Evolutionary conservation across 2,888 invertebrate species (phyloP), one percentile per base, ranked within the genome.

Genomic region (Capitulum mitella): DNA sequence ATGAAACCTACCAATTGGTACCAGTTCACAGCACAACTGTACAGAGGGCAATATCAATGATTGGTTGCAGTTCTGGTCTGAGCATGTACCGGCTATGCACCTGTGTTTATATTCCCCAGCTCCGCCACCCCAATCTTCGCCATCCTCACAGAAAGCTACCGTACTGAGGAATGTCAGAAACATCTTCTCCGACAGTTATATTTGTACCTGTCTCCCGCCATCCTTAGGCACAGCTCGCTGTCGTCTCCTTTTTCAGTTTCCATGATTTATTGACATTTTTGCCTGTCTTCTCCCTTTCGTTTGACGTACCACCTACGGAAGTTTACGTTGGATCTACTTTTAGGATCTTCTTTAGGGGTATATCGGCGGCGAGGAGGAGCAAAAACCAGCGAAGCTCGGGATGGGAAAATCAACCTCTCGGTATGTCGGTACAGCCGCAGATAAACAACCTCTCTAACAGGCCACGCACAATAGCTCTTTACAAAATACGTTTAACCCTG

Each of bases 251-350:
- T 61, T 32, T 61, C 61, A 61, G 14, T 61, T 16, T 32, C 61
- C 32, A 61, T 61, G 29, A 61, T 16, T 61, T 61, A 61, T 61
- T 61, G 61, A 16, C 32, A 61, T 32, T 61, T 61, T 61, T 61
- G 32, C 61, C 61, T 61, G 32, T 29, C 32, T 2, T 61, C 61
- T 32, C 58, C 61, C 32, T n/a, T 61, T n/a, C 2, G 32, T 32
- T 16, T 61, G 61, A 32, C 61, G 32, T 16, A 32, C 5, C 14
- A 16, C n/a, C 29, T 61, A n/a, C 32, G 61, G 61, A 61, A 32
- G 61, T 32, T 32, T 61, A 61, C 61, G 32, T 16, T 61, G 61
- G 10, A 16, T 32, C 61, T 61, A 32, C 32, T 61, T 61, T 16
- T 32, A 61, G 29, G 32, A 32, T 16, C 6, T 61, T 61, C 61